Evolutionary conservation across 1,140 invertebrate species (phyloP), one percentile per base, ranked within the genome.

Genomic region (Bombus balteatus): DNA sequence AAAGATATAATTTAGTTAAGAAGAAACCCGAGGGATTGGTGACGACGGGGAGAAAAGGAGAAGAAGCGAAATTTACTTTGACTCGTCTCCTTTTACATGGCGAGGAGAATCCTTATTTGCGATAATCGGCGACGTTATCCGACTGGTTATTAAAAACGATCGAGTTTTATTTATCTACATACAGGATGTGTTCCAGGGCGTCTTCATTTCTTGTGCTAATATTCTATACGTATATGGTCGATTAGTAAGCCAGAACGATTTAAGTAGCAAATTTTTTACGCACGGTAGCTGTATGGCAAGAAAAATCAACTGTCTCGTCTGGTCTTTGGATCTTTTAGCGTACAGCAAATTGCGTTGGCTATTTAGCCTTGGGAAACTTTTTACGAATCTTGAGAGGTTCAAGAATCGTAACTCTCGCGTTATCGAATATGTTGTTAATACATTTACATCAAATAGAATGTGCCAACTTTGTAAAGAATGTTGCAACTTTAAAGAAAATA

Each of bases 1-100:
- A 25, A 22, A 53, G 77, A 37, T 34, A 41, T 65, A 72, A 84
- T 84, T 84, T 59, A 71, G n/a, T 71, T 12, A 28, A 39, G 13
- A 72, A 32, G 53, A 57, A 18, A 15, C 8, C 6, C 37, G 34
- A 13, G 57, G 1, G 15, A 34, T 53, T 18, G 15, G 10, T 12
- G 41, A 37, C 8, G 9, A 28, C 2, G 25, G 3, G 22, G 3
- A 41, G 70, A 13, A n/a, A 25, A n/a, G 1, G 37, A 53, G 6
- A 15, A 28, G n/a, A 68, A 73, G 10, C 10, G n/a, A 66, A 43
- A 59, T 76, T 22, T 15, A n/a, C 65, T 39, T 77, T 9, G 43
- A 32, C 22, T 25, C 25, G 28, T 25, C 12, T 43, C 12, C 18
- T 22, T 84, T 84, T 78, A 74, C 28, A 41, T 62, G 39, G n/a